phyloP scores from a whole-genome alignment of 2,113 vertebrate species.

The Phaethornis superciliosus region DNA sequence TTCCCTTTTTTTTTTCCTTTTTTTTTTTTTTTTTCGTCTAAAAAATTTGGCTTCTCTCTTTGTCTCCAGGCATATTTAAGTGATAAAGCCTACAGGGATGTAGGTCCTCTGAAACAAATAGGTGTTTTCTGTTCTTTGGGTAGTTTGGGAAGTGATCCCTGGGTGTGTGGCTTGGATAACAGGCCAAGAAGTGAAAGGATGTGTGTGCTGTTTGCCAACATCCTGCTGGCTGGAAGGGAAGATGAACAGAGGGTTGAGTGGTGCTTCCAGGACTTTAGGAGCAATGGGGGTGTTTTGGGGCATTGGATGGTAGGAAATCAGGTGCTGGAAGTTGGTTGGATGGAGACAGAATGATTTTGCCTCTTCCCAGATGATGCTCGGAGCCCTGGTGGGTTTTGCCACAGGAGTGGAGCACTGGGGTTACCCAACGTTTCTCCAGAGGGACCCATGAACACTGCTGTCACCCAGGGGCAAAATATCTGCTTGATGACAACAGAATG shows the following conservation, averaged over 20 bases:
- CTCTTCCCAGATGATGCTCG: neutral
- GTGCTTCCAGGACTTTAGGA: neutral
- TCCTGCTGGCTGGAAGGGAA: accelerated
- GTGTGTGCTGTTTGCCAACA: accelerated
- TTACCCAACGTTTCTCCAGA: accelerated
- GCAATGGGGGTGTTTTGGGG: neutral
- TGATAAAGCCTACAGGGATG: neutral
- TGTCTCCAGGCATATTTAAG: neutral
- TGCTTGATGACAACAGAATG: neutral
- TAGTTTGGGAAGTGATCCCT: neutral
- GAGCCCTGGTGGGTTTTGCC: accelerated
- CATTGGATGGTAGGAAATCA: neutral
- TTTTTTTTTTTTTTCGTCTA: neutral
- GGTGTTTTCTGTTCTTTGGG: neutral
- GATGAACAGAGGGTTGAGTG: neutral
- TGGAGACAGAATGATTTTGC: neutral
- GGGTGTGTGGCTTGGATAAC: neutral
- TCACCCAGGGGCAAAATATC: neutral
- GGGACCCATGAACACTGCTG: neutral
- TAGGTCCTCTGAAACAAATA: neutral
- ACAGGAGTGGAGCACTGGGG: accelerated
- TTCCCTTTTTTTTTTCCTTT: neutral
- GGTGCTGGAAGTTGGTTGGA: neutral
- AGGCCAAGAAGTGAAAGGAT: neutral
- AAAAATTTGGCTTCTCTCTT: neutral